Evolutionary conservation across 2,797 vertebrate species (phyloP).

Genomic region (Dendrocincla fuliginosa): DNA sequence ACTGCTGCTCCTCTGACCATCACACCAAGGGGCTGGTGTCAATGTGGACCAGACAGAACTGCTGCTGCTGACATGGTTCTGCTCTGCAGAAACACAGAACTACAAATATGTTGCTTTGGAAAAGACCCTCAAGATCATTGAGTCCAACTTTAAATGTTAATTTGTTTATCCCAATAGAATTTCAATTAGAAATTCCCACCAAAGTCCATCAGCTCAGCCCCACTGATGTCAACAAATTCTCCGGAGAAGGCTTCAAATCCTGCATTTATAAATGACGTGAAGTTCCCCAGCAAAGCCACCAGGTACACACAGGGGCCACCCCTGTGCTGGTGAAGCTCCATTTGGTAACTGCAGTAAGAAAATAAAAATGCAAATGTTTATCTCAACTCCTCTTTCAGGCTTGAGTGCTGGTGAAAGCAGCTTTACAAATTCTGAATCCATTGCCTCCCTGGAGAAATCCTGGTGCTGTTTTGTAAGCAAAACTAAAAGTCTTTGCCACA

Average conservation of each 20-base stretch:
- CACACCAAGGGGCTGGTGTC: no score
- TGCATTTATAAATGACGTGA: slow-evolving; percentile 29
- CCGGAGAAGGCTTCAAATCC: slow-evolving; percentile 59
- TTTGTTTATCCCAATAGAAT: background rate
- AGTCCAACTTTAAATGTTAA: background rate
- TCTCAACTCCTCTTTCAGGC: slow-evolving; percentile 74
- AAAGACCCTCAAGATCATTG: background rate
- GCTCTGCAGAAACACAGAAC: background rate
- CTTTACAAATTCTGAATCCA: slow-evolving; percentile 2
- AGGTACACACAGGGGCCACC: slow-evolving; percentile 76
- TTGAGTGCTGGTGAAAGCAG: slow-evolving; percentile 7
- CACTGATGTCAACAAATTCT: slow-evolving; percentile 64
- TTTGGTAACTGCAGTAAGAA: slow-evolving; percentile 70
- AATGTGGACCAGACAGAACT: accelerated
- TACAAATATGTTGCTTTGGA: background rate
- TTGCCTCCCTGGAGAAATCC: slow-evolving; percentile 34
- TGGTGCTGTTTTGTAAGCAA: slow-evolving; percentile 23
- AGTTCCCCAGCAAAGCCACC: background rate
- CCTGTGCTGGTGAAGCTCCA: slow-evolving; percentile 77
- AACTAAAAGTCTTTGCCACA: background rate
- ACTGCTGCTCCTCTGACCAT: background rate
- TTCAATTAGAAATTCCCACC: background rate
- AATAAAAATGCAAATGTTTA: slow-evolving; percentile 58
- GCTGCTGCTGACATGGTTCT: background rate
- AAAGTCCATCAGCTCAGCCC: slow-evolving; percentile 2